Percentiles rank a stretch among this genome's conserved stretches.
Conservation (phyloP, 2,888 invertebrate species). For the Aphidoletes aphidimyza region DNA sequence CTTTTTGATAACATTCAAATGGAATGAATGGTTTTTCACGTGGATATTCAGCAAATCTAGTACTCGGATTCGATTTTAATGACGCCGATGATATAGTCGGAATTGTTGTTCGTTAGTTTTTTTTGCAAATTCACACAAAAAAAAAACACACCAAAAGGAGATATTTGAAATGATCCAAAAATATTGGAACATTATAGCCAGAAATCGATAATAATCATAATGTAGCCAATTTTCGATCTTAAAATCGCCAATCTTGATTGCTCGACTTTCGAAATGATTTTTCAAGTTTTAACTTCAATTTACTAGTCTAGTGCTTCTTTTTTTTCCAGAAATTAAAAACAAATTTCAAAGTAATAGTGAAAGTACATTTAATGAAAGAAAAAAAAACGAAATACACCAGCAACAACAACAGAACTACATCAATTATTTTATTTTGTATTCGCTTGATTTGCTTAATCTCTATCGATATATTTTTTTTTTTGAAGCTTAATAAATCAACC, state of each 20-base stretch:
- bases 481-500: background rate
- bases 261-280: slow-evolving; percentile 41
- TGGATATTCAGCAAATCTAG: background rate
- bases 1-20: slow-evolving; percentile 2
- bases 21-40: background rate
- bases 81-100: background rate
- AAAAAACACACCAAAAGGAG: background rate
- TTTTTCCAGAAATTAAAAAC: background rate
- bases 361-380: slow-evolving; percentile 9
- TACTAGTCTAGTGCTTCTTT: background rate
- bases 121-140: background rate
- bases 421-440: slow-evolving; percentile 40
- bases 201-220: slow-evolving; percentile 46
- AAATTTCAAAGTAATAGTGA: slow-evolving; percentile 1
- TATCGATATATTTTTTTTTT: background rate
- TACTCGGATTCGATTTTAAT: background rate
- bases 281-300: background rate
- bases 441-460: slow-evolving; percentile 39
- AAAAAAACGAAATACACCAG: background rate
- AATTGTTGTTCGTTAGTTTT: background rate
- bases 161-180: slow-evolving; percentile 15
- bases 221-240: slow-evolving; percentile 7
- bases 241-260: slow-evolving; percentile 22
- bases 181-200: slow-evolving; percentile 19
- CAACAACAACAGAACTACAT: background rate